Base-by-base conservation (phyloP, 2,888 invertebrate genomes). In the Poecilus cupreus region DNA sequence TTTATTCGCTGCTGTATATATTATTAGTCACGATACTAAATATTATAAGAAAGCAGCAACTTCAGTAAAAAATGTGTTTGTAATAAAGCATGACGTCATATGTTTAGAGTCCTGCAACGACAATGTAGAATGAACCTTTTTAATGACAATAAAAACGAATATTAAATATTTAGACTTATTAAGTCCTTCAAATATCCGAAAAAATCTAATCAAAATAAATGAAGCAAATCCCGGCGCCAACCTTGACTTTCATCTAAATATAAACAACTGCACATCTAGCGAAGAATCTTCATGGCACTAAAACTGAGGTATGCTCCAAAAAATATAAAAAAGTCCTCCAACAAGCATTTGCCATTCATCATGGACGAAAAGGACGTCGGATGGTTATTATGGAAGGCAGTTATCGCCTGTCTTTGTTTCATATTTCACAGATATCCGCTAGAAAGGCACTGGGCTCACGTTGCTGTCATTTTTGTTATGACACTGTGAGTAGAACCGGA, bases 231-330 rank as follows among this genome's bases (percentile, higher is more conserved):
- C 20, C 32, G 51, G 32, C 75, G 75, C 51, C 75, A 75, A 75
- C 75, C 75, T 75, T 75, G 75, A 75, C 75, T 75, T 75, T 75
- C 75, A 75, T 46, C 75, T 75, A 75, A 75, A 75, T 75, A 72
- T 72, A 72, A 72, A 72, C 22, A 43, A 72, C 18, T 72, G 72
- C 24, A 60, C 24, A 26, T 60, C 26, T 24, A 26, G 60, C 20
- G 13, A 24, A 49, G 70, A 39, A 70, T 43, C 43, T 46, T 46
- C 26, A 60, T 32, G 26, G 26, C 60, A 60, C 24, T 60, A 60
- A 60, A 60, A 22, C 60, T n/a, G 11, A 60, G 26, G 24, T 18
- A 60, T 60, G 22, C 60, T 8, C n/a, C n/a, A 3, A 22, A 60
- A 20, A 60, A 22, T 11, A 26, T 18, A 18, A 60, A 60, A 60